Evolutionary conservation across 1,140 invertebrate genomes (phyloP).

Genomic region (Tetramorium alpestre): DNA sequence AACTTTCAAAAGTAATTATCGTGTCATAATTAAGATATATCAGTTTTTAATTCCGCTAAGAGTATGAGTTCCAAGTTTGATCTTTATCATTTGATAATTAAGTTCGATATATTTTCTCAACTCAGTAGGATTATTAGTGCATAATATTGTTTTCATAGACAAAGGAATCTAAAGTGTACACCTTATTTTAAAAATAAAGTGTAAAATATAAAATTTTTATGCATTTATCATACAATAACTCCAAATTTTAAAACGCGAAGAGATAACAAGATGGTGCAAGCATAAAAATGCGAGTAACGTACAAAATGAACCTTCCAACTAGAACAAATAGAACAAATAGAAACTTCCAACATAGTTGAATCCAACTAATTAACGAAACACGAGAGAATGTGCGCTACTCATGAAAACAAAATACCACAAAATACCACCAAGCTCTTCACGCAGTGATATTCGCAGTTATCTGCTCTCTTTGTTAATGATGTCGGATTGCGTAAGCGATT

Average conservation of each 20-base stretch:
- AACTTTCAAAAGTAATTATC: neutral
- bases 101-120: neutral
- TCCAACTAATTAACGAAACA: constrained; percentile 71
- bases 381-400: constrained; percentile 38
- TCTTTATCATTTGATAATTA: neutral
- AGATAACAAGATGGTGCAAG: constrained; percentile 4
- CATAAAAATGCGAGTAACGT: constrained; percentile 15
- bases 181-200: neutral
- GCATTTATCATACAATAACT: constrained; percentile 22
- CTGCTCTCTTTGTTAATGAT: constrained; percentile 10
- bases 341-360: neutral
- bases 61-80: constrained; percentile 15
- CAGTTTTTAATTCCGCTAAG: neutral
- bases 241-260: neutral
- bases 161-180: neutral
- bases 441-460: neutral
- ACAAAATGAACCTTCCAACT: neutral
- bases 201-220: constrained; percentile 11
- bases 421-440: neutral
- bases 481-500: constrained; percentile 48
- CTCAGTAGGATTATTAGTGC: neutral
- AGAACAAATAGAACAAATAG: neutral
- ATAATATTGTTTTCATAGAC: neutral
- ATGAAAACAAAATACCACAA: neutral
- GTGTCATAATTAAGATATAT: neutral